Evolutionary conservation across 2,113 vertebrate genomes (phyloP).

Genomic region (Sinocyclocheilus rhinocerous): DNA sequence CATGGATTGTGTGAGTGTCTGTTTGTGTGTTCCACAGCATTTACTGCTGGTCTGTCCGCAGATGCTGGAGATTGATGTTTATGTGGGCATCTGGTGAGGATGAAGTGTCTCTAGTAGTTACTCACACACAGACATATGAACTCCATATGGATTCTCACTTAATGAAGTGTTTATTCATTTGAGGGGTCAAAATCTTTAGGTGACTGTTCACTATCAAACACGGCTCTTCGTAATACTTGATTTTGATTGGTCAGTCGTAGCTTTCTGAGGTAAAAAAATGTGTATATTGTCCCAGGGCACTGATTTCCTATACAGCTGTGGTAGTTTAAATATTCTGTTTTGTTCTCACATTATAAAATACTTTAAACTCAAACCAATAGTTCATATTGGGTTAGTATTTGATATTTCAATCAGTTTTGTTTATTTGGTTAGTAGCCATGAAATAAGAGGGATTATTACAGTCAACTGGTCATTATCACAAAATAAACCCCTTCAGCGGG

Average conservation of each 20-base stretch:
- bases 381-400: neutral
- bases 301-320: neutral
- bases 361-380: neutral
- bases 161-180: slow-evolving; percentile 1
- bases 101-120: neutral
- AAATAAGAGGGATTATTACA: neutral
- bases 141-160: slow-evolving; percentile 20
- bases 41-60: slow-evolving; percentile 29
- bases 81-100: slow-evolving; percentile 42
- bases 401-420: neutral
- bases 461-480: neutral
- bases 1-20: slow-evolving; percentile 17
- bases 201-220: slow-evolving; percentile 3
- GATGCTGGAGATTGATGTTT: slow-evolving; percentile 33
- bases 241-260: neutral
- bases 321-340: slow-evolving; percentile 1
- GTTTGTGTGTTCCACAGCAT: slow-evolving; percentile 15
- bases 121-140: neutral
- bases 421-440: neutral
- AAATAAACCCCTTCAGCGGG: neutral
- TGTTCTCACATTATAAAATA: neutral
- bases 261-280: neutral
- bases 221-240: neutral
- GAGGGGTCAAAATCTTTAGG: neutral
- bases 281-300: neutral